Evolutionary conservation across 2,888 invertebrate species (phyloP).

Genomic region (Leucoma salicis): DNA sequence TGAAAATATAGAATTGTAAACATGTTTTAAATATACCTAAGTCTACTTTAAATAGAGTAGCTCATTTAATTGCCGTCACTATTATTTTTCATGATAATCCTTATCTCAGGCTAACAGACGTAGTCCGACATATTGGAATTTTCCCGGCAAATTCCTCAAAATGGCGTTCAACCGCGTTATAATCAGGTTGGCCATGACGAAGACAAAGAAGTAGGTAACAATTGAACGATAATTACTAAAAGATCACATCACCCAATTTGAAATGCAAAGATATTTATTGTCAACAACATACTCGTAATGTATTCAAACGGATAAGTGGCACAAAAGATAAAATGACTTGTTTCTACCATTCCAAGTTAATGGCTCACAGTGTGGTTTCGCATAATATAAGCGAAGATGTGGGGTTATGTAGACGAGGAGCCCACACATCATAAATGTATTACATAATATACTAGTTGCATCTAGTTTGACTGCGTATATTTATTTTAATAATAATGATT

Average conservation of each 20-base stretch:
- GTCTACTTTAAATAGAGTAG: no score
- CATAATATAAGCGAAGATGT: conserved; percentile 67
- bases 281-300: conserved; percentile 49
- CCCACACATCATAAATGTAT: neutral
- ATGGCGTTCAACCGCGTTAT: no score
- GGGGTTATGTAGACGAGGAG: conserved; percentile 44
- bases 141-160: no score
- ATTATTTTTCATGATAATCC: no score
- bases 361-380: conserved; percentile 63
- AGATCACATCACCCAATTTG: conserved; percentile 22
- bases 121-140: no score
- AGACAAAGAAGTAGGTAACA: conserved; percentile 3
- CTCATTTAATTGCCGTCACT: no score
- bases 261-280: conserved; percentile 23
- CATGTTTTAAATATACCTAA: no score
- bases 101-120: no score
- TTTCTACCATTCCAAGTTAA: conserved; percentile 65
- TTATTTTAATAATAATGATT: no score
- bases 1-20: no score
- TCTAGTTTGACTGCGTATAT: no score
- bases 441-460: no score
- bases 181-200: neutral
- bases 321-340: conserved; percentile 68
- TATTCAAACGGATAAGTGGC: conserved; percentile 67
- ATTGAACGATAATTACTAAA: conserved; percentile 9